Evolutionary conservation across 2,113 vertebrate genomes (phyloP).

Genomic region (Alaudala cheleensis): DNA sequence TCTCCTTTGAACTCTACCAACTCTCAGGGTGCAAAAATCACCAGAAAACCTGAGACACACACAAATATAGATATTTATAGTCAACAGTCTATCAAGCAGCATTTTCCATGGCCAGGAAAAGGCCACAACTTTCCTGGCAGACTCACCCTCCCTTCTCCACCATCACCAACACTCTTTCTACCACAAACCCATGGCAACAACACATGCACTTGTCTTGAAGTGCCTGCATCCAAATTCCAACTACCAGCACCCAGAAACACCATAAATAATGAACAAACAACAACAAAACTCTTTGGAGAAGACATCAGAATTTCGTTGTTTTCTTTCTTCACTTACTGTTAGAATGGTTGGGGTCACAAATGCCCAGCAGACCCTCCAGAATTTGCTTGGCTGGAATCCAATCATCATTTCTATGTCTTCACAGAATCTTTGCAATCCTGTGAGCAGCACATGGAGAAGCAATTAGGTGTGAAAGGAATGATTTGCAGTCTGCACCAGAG

Average conservation of each 20-base stretch:
- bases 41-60: too few species aligned
- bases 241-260: not conserved
- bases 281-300: not conserved
- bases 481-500: not conserved
- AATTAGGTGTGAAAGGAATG: not conserved
- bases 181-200: not conserved
- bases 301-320: too few species aligned
- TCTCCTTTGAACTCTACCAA: too few species aligned
- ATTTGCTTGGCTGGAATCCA: slow-evolving; percentile 96
- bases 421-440: slow-evolving; percentile 96
- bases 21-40: too few species aligned
- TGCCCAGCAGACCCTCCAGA: slow-evolving; percentile 98
- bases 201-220: rapidly evolving
- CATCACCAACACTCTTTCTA: rapidly evolving
- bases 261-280: not conserved
- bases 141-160: not conserved
- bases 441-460: not conserved
- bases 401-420: slow-evolving; percentile 99
- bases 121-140: rapidly evolving
- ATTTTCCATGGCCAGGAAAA: not conserved
- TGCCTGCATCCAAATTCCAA: not conserved
- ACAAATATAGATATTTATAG: rapidly evolving
- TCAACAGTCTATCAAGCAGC: not conserved
- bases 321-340: slow-evolving; percentile 77
- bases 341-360: slow-evolving; percentile 98